Evolutionary conservation across 2,113 vertebrate species (phyloP).

Genomic region (Phrynosoma blainvillii): DNA sequence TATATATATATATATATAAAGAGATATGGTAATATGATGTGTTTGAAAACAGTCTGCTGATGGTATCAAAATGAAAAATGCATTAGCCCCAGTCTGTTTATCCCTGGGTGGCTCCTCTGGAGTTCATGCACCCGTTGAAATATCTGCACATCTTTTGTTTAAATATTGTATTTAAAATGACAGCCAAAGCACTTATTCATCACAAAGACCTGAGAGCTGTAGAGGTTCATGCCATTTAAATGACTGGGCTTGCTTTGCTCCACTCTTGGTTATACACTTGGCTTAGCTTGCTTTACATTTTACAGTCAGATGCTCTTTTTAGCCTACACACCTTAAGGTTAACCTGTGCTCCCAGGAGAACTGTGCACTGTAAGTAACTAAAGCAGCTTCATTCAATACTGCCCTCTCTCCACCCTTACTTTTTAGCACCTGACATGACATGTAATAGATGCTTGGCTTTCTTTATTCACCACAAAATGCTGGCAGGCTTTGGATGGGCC

Average conservation of each 20-base stretch:
- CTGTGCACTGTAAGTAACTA: slow-evolving; percentile 5
- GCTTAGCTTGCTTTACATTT: slow-evolving; percentile 14
- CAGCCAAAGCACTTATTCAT: slow-evolving; percentile 6
- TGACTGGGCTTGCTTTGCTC: neutral
- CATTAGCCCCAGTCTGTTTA: neutral
- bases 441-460: neutral
- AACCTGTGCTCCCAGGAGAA: slow-evolving; percentile 26
- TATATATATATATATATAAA: too few species aligned
- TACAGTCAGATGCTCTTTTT: slow-evolving; percentile 7
- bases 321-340: slow-evolving; percentile 17
- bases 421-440: slow-evolving; percentile 10
- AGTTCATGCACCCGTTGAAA: neutral
- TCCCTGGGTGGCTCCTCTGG: neutral
- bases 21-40: neutral
- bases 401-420: neutral
- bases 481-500: neutral
- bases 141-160: slow-evolving; percentile 1
- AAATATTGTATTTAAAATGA: slow-evolving; percentile 11
- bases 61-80: neutral
- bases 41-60: neutral
- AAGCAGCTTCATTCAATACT: slow-evolving; percentile 3
- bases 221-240: neutral
- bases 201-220: neutral
- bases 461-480: slow-evolving; percentile 1
- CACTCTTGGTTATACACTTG: neutral